phyloP scores from a whole-genome alignment of 2,888 invertebrate species.

The Steinernema scapterisci region DNA sequence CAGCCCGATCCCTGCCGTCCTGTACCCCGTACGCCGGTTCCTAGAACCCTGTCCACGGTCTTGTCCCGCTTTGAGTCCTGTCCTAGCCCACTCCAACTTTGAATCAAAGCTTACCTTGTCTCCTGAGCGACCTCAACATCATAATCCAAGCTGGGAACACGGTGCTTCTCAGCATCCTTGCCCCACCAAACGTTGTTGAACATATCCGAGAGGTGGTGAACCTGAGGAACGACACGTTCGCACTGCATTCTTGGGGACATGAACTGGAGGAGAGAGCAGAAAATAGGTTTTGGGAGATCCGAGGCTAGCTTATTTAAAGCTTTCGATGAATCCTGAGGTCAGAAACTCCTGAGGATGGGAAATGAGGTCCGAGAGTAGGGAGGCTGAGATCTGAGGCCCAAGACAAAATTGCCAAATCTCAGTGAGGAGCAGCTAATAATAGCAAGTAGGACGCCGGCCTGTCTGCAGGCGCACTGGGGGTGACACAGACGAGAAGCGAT shows the following conservation, averaged over 20 bases:
- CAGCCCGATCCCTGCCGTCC: no score
- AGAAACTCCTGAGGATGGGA: no score
- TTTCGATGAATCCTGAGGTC: no score
- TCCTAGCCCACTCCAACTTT: no score
- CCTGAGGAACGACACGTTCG: conserved; percentile 9
- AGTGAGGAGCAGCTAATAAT: conserved; percentile 1
- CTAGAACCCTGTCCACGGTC: no score
- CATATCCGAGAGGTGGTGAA: conserved; percentile 27
- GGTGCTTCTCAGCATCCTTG: conserved; percentile 18
- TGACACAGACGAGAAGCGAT: background rate
- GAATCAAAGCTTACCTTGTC: background rate
- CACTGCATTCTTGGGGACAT: conserved; percentile 31
- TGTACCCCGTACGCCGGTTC: no score
- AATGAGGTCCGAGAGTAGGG: no score
- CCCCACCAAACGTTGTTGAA: conserved; percentile 29
- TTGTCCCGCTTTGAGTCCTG: no score
- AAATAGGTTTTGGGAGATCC: background rate
- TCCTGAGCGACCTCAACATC: conserved; percentile 9
- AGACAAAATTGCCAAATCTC: no score
- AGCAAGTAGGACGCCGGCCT: conserved; percentile 26
- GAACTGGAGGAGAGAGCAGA: background rate
- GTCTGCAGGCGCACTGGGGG: conserved; percentile 8
- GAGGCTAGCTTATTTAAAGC: no score
- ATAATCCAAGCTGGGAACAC: conserved; percentile 4
- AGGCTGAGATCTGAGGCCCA: no score